These are phyloP conservation scores for Montipora capitata DNA, from an alignment of 92 coral and sea anemone genomes.

Conservation along the genomic window DNA sequence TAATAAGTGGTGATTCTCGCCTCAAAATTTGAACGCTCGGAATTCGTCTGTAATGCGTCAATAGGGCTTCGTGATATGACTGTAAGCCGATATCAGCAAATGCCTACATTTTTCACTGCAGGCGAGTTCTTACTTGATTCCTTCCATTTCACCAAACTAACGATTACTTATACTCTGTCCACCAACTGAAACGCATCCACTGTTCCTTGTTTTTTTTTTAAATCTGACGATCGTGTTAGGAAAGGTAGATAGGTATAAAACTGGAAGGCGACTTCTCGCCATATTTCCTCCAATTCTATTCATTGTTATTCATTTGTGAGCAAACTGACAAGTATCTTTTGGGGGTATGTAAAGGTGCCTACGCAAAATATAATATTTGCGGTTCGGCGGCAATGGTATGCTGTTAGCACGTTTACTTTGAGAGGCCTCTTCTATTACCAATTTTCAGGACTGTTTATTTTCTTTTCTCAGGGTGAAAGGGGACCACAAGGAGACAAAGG, in stretches of 20 bases:
- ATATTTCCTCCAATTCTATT: too few species aligned
- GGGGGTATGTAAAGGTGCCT: not conserved
- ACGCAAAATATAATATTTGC: not conserved
- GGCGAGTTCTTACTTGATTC: not conserved
- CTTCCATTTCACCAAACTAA: constrained; percentile 2
- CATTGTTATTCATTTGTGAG: not conserved
- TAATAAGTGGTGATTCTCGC: constrained; percentile 14
- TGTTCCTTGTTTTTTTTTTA: not conserved
- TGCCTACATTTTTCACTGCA: not conserved
- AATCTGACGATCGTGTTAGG: not conserved
- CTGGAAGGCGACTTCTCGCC: not conserved
- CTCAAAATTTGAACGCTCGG: constrained; percentile 39
- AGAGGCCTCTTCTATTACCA: not conserved
- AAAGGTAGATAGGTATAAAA: not conserved
- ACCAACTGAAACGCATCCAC: too few species aligned
- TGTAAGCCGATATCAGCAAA: constrained; percentile 77
- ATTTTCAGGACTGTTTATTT: not conserved
- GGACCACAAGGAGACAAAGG: constrained; percentile 54
- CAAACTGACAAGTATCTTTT: constrained; percentile 1
- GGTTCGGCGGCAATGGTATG: not conserved
- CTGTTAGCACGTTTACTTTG: not conserved
- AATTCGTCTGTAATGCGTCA: constrained; percentile 32
- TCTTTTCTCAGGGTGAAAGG: constrained; percentile 29
- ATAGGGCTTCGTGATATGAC: constrained; percentile 48
- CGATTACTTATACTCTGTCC: too few species aligned